Percentiles rank a stretch among this genome's conserved stretches.
Evolutionary conservation across 2,113 vertebrate genomes (phyloP).

Genomic region (Leucopternis melanops): DNA sequence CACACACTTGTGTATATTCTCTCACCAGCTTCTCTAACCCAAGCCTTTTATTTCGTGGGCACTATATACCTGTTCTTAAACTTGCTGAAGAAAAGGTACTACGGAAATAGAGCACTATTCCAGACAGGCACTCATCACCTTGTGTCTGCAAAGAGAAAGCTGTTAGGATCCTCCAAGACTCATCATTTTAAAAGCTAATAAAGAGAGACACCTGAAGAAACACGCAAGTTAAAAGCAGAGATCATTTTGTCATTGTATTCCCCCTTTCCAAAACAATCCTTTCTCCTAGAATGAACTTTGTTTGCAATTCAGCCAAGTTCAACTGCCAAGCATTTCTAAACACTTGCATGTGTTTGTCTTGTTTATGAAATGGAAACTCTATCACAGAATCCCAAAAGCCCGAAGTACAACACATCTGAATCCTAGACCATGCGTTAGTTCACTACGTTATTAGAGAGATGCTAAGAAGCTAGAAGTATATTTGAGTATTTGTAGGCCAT

Average conservation of each 20-base stretch:
- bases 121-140: background rate
- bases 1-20: background rate
- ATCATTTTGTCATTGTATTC: background rate
- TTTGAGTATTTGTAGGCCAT: background rate
- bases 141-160: background rate
- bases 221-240: background rate
- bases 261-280: slow-evolving; percentile 27
- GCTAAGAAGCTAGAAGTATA: background rate
- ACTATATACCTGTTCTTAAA: background rate
- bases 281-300: slow-evolving; percentile 40
- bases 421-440: background rate
- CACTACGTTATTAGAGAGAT: background rate
- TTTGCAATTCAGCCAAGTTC: slow-evolving; percentile 48
- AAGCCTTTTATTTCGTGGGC: background rate
- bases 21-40: background rate
- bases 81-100: background rate
- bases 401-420: background rate
- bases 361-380: slow-evolving; percentile 29
- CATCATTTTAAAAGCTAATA: background rate
- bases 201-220: background rate
- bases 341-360: background rate
- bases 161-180: background rate
- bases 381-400: background rate
- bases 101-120: background rate
- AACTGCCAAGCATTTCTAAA: slow-evolving; percentile 59